phyloP scores from a whole-genome alignment of 2,888 invertebrate species.

The Melanargia galathea region DNA sequence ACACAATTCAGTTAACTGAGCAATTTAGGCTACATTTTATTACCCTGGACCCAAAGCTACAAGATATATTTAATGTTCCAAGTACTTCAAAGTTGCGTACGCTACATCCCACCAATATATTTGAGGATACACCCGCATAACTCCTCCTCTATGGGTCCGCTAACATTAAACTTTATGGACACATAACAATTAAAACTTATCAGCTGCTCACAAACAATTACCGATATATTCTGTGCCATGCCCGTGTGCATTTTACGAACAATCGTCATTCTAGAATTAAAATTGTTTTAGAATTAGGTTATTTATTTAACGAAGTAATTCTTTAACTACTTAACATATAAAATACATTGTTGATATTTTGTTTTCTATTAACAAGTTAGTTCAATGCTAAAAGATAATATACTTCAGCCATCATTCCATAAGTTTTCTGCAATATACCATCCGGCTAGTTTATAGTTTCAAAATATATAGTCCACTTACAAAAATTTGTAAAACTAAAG shows the following conservation, averaged over 20 bases:
- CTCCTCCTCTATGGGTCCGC: neutral
- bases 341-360: no score
- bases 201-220: constrained; percentile 10
- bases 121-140: constrained; percentile 1
- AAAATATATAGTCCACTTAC: no score
- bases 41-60: neutral
- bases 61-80: neutral
- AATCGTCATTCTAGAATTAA: neutral
- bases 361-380: no score
- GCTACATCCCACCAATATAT: constrained; percentile 5
- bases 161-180: constrained; percentile 17
- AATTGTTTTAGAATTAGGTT: neutral
- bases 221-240: constrained; percentile 7
- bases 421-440: no score
- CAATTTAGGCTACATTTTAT: constrained; percentile 5
- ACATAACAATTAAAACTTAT: constrained; percentile 20
- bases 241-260: neutral
- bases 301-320: no score
- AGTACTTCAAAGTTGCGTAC: neutral
- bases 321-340: no score
- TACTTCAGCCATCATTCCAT: no score
- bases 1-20: neutral
- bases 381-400: no score
- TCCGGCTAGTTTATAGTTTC: no score
- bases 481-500: neutral